Base-by-base conservation (phyloP, 2,888 invertebrate genomes). In the Liposcelis brunnea region DNA sequence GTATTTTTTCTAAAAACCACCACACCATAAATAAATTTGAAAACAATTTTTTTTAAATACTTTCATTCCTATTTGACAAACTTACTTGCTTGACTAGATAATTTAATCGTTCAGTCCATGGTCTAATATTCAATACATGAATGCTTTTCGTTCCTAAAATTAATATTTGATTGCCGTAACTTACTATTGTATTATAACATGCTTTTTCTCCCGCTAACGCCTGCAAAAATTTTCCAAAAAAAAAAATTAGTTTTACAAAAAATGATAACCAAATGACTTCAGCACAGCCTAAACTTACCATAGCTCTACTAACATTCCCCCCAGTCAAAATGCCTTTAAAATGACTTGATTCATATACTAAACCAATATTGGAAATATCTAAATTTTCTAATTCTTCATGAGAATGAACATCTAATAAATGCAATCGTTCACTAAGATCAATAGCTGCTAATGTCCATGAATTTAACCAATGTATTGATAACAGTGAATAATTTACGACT, bases 291-390 rank as follows among this genome's bases (percentile, higher is more conserved):
- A 40, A 19, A 50, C 61, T 60, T 57, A 70, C 71, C 73, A 86
- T 71, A 10, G 84, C 84, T 61, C 75, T 72, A 58, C 78, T 79
- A 49, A 82, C 97, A 59, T 91, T 90, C 0, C 95, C 94, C 5
- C 97, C 97, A 0, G 95, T 95, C 49, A 93, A 91, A 34, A 94
- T 67, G 0, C 85, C 95, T 67, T 91, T 76, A 58, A 83, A 86
- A 61, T 83, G 86, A 36, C 87, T 84, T 31, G 86, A 85, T 37
- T 83, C 80, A 57, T 89, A 90, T 1, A 89, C 84, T 34, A 90
- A 70, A 34, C 83, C 79, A 12, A 85, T 80, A 56, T 74, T 74
- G 31, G 80, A 79, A 52, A 90, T 69, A 60, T 91, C 89, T 51
- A 86, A 65, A 18, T 79, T 72, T 64, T 89, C 87, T 15, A 86